A percentile compares a stretch with the other conserved stretches of the same genome.
phyloP scores from a whole-genome alignment of 2,888 invertebrate species.

The Eupithecia inturbata region DNA sequence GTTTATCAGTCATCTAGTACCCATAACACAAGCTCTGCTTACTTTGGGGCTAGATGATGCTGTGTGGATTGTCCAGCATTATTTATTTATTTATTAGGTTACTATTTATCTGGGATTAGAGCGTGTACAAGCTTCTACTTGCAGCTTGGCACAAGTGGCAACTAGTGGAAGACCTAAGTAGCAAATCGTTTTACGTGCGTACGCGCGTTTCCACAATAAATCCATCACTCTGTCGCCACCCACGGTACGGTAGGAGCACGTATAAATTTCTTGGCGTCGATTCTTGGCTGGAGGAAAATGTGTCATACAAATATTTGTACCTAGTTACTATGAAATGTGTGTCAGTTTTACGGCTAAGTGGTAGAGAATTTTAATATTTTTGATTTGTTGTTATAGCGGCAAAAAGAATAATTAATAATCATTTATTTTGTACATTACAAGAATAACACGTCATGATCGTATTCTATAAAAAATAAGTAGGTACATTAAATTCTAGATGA shows the following conservation, averaged over 20 bases:
- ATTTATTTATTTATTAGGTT: too few relatives aligned
- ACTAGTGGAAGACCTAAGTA: neutral
- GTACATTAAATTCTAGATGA: too few relatives aligned
- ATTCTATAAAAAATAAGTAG: too few relatives aligned
- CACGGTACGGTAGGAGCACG: constrained; percentile 37
- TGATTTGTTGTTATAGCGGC: neutral
- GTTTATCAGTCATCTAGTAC: too few relatives aligned
- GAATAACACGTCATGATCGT: too few relatives aligned
- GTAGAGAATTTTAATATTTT: neutral
- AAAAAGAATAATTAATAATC: neutral
- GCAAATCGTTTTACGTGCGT: constrained; percentile 20
- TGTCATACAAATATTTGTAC: constrained; percentile 7
- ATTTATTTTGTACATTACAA: too few relatives aligned
- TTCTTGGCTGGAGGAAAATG: constrained; percentile 10
- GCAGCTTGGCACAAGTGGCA: neutral
- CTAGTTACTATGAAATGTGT: constrained; percentile 1
- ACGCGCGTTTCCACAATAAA: constrained; percentile 49
- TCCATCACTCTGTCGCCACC: constrained; percentile 46
- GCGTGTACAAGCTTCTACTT: too few relatives aligned
- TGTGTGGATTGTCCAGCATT: too few relatives aligned
- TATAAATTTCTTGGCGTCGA: constrained; percentile 22
- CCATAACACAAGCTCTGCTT: too few relatives aligned
- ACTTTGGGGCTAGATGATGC: too few relatives aligned
- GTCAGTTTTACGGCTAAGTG: neutral
- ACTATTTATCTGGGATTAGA: too few relatives aligned